A percentile compares a stretch with the other conserved stretches of the same genome.
Evolutionary conservation across 2,797 vertebrate species (phyloP).

Genomic region (Cygnus olor): DNA sequence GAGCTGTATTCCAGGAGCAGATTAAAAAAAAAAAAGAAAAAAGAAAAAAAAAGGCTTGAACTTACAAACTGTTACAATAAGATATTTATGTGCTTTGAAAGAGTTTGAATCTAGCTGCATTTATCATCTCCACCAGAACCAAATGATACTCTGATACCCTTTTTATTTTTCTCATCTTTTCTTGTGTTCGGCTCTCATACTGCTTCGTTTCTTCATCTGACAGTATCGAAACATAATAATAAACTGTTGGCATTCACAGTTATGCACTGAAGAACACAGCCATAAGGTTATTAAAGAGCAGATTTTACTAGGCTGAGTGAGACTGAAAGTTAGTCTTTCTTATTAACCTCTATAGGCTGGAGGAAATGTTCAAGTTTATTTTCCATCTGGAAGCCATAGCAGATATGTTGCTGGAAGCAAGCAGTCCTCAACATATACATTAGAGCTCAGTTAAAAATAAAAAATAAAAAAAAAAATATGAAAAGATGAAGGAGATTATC

Average conservation of each 20-base stretch:
- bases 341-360: background rate
- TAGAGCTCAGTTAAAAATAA: background rate
- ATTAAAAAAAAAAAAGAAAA: background rate
- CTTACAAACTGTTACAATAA: background rate
- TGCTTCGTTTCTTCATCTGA: background rate
- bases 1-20: background rate
- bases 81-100: background rate
- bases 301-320: background rate
- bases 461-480: background rate
- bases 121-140: background rate
- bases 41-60: background rate
- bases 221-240: background rate
- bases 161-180: background rate
- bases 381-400: constrained; percentile 36
- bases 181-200: background rate
- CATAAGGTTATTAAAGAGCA: background rate
- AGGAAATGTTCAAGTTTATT: constrained; percentile 17
- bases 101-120: background rate
- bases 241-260: background rate
- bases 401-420: background rate
- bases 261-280: background rate
- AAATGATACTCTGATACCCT: background rate
- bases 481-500: background rate
- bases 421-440: background rate
- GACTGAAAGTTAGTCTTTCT: constrained; percentile 11